Base-by-base conservation (phyloP, 2,113 vertebrate genomes). In the Cottus gobio region DNA sequence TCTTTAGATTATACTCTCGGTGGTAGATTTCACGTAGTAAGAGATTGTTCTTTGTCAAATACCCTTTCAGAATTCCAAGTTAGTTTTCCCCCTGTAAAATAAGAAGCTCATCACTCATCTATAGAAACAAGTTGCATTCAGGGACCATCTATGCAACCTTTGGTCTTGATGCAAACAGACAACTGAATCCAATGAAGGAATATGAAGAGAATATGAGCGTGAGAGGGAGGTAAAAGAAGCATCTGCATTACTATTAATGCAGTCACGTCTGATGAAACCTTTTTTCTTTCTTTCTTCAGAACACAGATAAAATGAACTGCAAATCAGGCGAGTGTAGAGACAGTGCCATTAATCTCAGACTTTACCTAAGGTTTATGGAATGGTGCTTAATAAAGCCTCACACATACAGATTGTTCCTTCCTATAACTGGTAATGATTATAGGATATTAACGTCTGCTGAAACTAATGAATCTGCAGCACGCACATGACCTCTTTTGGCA, bases 401-500 rank as follows among this genome's bases (percentile, higher is more conserved):
- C 84, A 79, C 68, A 82, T 69, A 80, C 76, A 84, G 65, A 81
- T 56, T 79, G 75, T 85, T 85, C 79, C 86, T 71, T 80, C 66
- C 81, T 72, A 36, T 68, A 70, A 71, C 70, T 87, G 79, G 73
- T 80, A 82, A 88, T 90, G 82, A 91, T 90, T 78, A 86, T 79
- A 82, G 82, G 77, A 92, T 87, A 85, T 91, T 85, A 89, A 87
- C 86, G 84, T 77, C 80, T 80, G 79, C 63, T 70, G 77, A 80
- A 87, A 80, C 66, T 92, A 92, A 91, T 90, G 80, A 91, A 90
- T 92, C 89, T 82, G 84, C 79, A 91, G 91, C 90, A 91, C 90
- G 92, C 91, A 92, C 75, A 92, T 91, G 90, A 93, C 93, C 89
- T 90, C 92, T 93, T 90, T 92, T 92, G 90, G 90, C 89, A 89